Conservation (phyloP, 2,113 vertebrate genomes). For the Callorhinus ursinus region DNA sequence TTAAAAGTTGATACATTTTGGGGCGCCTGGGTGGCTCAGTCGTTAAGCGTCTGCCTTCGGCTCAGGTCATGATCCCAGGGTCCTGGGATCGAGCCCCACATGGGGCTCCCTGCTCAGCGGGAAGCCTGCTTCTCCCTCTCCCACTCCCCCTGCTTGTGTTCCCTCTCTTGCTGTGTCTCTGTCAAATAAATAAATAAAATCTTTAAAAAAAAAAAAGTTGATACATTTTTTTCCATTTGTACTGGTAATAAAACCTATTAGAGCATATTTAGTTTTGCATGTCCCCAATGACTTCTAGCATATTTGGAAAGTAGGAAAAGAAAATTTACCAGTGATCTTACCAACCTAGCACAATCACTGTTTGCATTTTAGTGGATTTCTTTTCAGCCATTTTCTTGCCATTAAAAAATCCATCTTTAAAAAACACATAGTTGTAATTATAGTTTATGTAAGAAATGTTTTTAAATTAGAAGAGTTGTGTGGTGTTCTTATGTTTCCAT, state of each 20-base stretch:
- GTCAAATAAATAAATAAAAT: no score
- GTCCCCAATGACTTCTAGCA: background rate
- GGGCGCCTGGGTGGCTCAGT: no score
- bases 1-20: conserved; percentile 13
- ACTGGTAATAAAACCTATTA: background rate
- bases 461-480: background rate
- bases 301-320: conserved; percentile 42
- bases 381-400: conserved; percentile 13
- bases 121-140: no score
- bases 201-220: background rate
- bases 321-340: background rate
- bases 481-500: background rate
- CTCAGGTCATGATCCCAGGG: no score
- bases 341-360: background rate
- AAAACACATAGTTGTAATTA: background rate
- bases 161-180: no score
- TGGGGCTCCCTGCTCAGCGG: no score
- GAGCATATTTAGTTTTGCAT: background rate
- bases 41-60: no score
- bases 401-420: background rate
- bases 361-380: conserved; percentile 31
- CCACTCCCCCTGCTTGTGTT: no score
- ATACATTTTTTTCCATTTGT: conserved; percentile 40
- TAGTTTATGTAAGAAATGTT: conserved; percentile 20
- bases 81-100: no score